These are phyloP conservation scores for Cryptotermes secundus DNA, from an alignment of 1,140 invertebrate genomes.

Conservation along the genomic window DNA sequence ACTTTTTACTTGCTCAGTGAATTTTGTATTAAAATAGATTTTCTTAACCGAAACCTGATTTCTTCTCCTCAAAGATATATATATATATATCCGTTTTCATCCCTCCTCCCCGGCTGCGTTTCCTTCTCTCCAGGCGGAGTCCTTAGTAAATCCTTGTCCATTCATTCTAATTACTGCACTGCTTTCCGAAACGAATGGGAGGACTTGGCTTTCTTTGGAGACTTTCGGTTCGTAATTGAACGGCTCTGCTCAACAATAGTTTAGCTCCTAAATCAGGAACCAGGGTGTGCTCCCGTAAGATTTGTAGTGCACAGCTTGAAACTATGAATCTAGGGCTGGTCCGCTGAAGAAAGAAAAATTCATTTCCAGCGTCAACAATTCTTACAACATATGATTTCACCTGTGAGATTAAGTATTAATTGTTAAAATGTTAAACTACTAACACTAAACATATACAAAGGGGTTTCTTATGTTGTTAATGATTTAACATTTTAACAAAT, in stretches of 20 bases:
- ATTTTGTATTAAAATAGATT: background rate
- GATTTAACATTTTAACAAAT: no score
- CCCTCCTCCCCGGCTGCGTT: background rate
- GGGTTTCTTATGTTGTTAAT: no score
- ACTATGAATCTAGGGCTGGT: no score
- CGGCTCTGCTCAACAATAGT: background rate
- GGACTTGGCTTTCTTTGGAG: background rate
- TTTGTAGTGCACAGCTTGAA: no score
- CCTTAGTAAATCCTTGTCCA: background rate
- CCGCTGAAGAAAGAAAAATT: no score
- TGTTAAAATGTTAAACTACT: no score
- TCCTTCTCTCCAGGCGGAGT: background rate
- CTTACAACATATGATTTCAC: no score
- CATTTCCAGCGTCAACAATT: rapidly evolving
- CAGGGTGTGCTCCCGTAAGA: no score
- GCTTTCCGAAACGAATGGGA: background rate
- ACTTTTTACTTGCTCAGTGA: background rate
- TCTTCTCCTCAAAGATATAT: background rate
- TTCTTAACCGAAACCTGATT: background rate
- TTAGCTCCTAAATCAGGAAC: background rate
- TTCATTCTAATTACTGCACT: slow-evolving; percentile 4
- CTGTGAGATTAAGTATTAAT: no score
- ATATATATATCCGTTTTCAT: background rate
- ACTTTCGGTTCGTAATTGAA: background rate
- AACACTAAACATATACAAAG: no score